These are phyloP conservation scores for Acrossocheilus fasciatus DNA, from an alignment of 2,797 vertebrate species.

Conservation along the genomic window DNA sequence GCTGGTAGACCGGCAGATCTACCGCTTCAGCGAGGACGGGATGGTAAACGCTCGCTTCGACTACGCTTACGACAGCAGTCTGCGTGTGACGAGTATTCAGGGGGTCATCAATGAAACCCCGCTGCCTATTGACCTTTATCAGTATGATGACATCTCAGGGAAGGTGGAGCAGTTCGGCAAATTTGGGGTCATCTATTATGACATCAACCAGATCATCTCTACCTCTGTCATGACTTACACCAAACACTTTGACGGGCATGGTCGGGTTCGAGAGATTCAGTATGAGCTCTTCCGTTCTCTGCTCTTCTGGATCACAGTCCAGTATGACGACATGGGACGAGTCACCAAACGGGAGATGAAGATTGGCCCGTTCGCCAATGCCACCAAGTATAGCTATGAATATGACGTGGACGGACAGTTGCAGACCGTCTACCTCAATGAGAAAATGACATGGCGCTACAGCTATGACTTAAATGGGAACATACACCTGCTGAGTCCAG, in stretches of 20 bases:
- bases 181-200: conserved; percentile 98
- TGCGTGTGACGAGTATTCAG: conserved; percentile 97
- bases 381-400: conserved; percentile 95
- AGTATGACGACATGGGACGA: conserved; percentile 96
- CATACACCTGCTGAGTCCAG: conserved; percentile 92
- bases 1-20: conserved; percentile 96
- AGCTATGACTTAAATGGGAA: conserved; percentile 98
- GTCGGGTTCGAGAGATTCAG: conserved; percentile 97
- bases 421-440: conserved; percentile 94
- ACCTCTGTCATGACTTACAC: conserved; percentile 99
- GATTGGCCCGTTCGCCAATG: conserved; percentile 97
- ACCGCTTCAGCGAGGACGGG: conserved; percentile 96
- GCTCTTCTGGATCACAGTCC: conserved; percentile 99
- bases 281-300: conserved; percentile 97
- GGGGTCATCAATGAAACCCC: conserved; percentile 98
- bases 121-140: conserved; percentile 96
- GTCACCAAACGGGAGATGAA: conserved; percentile 96
- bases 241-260: conserved; percentile 96
- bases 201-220: conserved; percentile 99
- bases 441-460: conserved; percentile 97
- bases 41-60: conserved; percentile 99
- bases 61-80: conserved; percentile 97
- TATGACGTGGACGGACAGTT: conserved; percentile 98
- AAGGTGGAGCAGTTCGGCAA: conserved; percentile 99
- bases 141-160: conserved; percentile 98